These are phyloP conservation scores for Trisateles emortualis DNA, from an alignment of 2,888 invertebrate species.

Conservation along the genomic window DNA sequence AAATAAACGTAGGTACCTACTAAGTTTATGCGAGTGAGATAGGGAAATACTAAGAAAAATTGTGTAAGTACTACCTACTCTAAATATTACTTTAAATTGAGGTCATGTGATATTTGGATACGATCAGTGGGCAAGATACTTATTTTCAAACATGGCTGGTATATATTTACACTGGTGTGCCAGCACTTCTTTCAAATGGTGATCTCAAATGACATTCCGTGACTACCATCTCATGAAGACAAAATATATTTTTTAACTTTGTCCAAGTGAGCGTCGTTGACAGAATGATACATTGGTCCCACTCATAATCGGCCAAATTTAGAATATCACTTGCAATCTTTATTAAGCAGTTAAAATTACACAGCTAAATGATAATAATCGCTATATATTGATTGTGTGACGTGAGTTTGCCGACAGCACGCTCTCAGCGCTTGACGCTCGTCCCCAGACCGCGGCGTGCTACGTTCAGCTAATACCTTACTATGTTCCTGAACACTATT, in stretches of 20 bases:
- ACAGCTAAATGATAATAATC: constrained; percentile 39
- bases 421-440: constrained; percentile 28
- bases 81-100: too few relatives aligned
- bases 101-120: too few relatives aligned
- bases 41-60: too few relatives aligned
- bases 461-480: constrained; percentile 38
- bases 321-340: constrained; percentile 35
- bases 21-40: too few relatives aligned
- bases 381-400: constrained; percentile 52
- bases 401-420: constrained; percentile 47
- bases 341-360: constrained; percentile 32
- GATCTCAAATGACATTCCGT: neutral
- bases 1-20: too few relatives aligned
- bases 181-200: neutral
- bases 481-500: constrained; percentile 40
- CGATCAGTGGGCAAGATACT: neutral
- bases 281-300: constrained; percentile 2
- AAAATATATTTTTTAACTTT: neutral
- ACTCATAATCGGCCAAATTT: constrained; percentile 11
- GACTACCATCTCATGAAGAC: too few relatives aligned
- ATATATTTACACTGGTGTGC: neutral
- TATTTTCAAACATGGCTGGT: neutral
- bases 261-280: neutral
- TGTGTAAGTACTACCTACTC: too few relatives aligned
- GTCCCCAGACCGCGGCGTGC: constrained; percentile 38